Base-by-base conservation (phyloP, 23 tunicate genomes). In the Phallusia fumigata region DNA sequence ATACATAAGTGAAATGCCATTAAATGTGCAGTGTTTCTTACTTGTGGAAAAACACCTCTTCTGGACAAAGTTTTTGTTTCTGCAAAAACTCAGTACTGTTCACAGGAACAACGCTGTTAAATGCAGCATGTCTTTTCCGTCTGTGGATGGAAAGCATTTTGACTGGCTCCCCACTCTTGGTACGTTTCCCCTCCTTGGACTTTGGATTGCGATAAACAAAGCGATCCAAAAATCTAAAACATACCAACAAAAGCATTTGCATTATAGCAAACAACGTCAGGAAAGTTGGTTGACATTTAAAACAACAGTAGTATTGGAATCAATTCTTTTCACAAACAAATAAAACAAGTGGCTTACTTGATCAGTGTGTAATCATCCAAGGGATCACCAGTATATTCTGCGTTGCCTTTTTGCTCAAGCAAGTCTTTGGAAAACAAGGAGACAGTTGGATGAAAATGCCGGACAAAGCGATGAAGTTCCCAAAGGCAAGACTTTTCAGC, bases 201-300 rank as follows among this genome's bases (percentile, higher is more conserved):
- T 92, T 92, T 26, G 97, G 97, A 53, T 93, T 93, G n/a, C 98
- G 93, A 79, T 93, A 93, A 32, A 88, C 93, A 82, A 93, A 93
- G 24, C 88, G 84, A 52, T 93, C 98, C 69, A 93, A 75, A 82
- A 93, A 93, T 78, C 97, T 92, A 33, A 33, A 58, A 58, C 28
- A 22, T 21, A 6, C 5, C 8, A 58, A 58, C 69, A 58, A 40
- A 5, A 40, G n/a, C n/a, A n/a, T n/a, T n/a, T n/a, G n/a, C n/a
- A n/a, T n/a, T n/a, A n/a, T n/a, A n/a, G n/a, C n/a, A n/a, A n/a
- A n/a, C n/a, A n/a, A n/a, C n/a, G n/a, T n/a, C n/a, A n/a, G n/a
- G n/a, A n/a, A n/a, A n/a, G n/a, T n/a, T n/a, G n/a, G 47, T 40
- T 40, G 10, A 40, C 47, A 40, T 5, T 40, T 40, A 40, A 5